Conservation (phyloP, 2,888 invertebrate species). For the Hirtodrosophila cameraria region DNA sequence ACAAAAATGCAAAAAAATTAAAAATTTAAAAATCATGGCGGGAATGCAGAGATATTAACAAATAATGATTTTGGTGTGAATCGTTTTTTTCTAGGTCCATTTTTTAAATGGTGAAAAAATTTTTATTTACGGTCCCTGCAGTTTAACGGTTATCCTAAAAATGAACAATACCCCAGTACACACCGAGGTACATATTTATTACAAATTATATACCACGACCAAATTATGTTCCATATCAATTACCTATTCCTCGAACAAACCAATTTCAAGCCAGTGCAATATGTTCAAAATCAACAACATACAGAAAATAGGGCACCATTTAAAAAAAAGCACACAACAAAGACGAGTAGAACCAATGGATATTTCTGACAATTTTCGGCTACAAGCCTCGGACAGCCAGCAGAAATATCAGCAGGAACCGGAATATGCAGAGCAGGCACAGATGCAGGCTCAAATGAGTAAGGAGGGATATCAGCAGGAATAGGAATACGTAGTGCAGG, state of each 20-base stretch:
- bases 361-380: neutral
- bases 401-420: neutral
- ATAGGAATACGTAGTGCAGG: neutral
- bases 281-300: neutral
- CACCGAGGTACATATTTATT: neutral
- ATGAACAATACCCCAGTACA: neutral
- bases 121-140: too few relatives aligned
- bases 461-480: neutral
- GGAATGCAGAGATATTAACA: too few relatives aligned
- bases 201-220: neutral
- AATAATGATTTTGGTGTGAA: too few relatives aligned
- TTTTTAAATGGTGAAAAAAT: neutral
- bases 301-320: neutral
- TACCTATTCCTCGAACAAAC: neutral
- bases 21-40: too few relatives aligned
- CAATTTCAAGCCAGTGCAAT: neutral
- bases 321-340: neutral
- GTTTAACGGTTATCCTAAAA: too few relatives aligned
- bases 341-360: neutral
- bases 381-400: neutral
- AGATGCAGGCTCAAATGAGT: too few relatives aligned
- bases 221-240: neutral
- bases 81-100: too few relatives aligned
- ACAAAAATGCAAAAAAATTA: too few relatives aligned
- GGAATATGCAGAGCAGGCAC: neutral